Evolutionary conservation across 2,113 vertebrate species (phyloP).

Genomic region (Triplophysa siluroides): DNA sequence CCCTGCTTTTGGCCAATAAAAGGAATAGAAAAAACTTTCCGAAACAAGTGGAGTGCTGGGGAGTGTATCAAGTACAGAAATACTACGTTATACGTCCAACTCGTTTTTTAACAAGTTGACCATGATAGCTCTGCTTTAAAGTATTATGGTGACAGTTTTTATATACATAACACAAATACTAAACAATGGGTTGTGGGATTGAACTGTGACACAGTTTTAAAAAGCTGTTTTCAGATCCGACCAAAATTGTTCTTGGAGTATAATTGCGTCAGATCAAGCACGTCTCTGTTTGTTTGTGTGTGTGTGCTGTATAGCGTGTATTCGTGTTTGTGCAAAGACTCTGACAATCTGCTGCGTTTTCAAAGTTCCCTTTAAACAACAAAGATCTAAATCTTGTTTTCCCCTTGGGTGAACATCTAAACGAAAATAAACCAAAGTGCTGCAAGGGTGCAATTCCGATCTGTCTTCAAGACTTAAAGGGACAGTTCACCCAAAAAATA

Average conservation of each 20-base stretch:
- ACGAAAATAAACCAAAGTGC: background rate
- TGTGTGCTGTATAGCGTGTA: background rate
- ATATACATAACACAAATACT: no score
- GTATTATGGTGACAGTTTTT: no score
- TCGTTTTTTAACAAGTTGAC: no score
- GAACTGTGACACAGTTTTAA: no score
- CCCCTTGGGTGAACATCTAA: background rate
- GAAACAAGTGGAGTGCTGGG: no score
- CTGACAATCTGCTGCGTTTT: background rate
- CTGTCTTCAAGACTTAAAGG: background rate
- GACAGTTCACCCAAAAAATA: no score
- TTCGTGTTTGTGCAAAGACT: background rate
- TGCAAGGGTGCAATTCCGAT: background rate
- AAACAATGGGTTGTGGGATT: no score
- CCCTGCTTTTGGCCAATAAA: no score
- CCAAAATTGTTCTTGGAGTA: background rate
- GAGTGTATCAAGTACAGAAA: no score
- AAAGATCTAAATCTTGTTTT: slow-evolving; percentile 20
- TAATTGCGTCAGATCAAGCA: background rate
- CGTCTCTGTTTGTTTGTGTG: background rate
- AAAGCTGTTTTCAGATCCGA: background rate
- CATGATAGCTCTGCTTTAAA: no score
- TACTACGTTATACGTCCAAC: no score
- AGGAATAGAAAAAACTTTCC: no score
- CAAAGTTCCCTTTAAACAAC: background rate